Evolutionary conservation across 1,140 invertebrate genomes (phyloP).

Genomic region (Brachionus rotundiformis): DNA sequence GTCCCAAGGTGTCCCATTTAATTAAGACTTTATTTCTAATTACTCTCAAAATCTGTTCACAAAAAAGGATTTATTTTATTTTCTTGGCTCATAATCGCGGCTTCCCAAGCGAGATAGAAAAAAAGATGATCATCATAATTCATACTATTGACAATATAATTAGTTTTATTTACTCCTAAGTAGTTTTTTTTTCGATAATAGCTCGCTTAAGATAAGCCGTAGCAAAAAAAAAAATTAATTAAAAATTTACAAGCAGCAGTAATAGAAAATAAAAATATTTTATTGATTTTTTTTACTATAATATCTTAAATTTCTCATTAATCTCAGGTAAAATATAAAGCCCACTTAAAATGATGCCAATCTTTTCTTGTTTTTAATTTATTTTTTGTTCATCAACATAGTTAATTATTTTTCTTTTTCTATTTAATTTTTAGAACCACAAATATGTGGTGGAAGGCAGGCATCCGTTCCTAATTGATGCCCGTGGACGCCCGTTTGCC

Average conservation of each 20-base stretch:
- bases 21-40: background rate
- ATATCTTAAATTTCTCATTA: conserved; percentile 17
- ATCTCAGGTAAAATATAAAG: conserved; percentile 15
- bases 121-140: conserved; percentile 8
- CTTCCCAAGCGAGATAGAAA: background rate
- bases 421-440: conserved; percentile 24
- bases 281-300: background rate
- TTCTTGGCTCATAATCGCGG: background rate
- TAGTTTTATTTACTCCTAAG: conserved; percentile 31
- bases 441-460: background rate
- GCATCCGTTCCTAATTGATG: conserved; percentile 11
- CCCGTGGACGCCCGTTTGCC: background rate
- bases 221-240: conserved; percentile 30
- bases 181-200: conserved; percentile 31
- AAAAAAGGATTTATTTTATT: conserved; percentile 6
- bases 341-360: conserved; percentile 1
- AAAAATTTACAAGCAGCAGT: conserved; percentile 29
- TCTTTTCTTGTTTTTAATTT: background rate
- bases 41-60: conserved; percentile 3
- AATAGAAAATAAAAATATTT: background rate
- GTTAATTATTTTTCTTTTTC: no score
- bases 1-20: background rate
- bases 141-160: conserved; percentile 39
- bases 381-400: background rate
- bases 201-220: conserved; percentile 21